These are phyloP conservation scores for Pheosia gnoma DNA, from an alignment of 2,888 invertebrate genomes.

Conservation along the genomic window DNA sequence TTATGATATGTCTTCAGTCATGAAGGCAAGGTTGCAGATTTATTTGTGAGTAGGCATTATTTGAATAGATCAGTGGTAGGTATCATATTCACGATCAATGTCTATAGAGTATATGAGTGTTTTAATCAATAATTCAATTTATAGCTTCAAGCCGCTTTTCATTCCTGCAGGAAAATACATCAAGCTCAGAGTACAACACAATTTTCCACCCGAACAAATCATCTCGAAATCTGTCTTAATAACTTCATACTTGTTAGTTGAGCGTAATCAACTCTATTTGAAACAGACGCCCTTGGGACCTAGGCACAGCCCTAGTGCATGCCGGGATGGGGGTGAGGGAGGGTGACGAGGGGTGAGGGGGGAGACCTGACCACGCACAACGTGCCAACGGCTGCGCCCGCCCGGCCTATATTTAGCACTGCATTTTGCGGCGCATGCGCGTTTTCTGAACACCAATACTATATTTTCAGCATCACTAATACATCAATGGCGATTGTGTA, in stretches of 20 bases:
- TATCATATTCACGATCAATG: too few species aligned
- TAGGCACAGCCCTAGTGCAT: conserved; percentile 49
- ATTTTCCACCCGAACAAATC: conserved; percentile 13
- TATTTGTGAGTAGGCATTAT: conserved; percentile 4
- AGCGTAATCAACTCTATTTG: conserved; percentile 39
- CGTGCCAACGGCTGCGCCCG: conserved; percentile 53
- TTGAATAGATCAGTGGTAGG: too few species aligned
- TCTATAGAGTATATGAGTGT: too few species aligned
- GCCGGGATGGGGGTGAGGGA: conserved; percentile 33
- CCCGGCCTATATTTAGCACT: conserved; percentile 77
- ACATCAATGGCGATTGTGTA: conserved; percentile 23
- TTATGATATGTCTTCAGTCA: conserved; percentile 16
- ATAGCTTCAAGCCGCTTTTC: too few species aligned
- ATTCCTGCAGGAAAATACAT: too few species aligned
- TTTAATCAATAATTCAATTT: too few species aligned
- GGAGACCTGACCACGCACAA: conserved; percentile 79
- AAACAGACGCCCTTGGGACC: conserved; percentile 52
- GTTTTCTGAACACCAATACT: conserved; percentile 41
- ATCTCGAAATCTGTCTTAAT: conserved; percentile 21
- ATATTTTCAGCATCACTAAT: conserved; percentile 30
- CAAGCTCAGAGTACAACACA: too few species aligned
- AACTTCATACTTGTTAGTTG: conserved; percentile 23
- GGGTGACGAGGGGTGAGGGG: conserved; percentile 37
- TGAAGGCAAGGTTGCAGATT: conserved; percentile 10
- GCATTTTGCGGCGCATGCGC: conserved; percentile 59